Conservation (phyloP, 2,888 invertebrate species). For the Phengaris arion region DNA sequence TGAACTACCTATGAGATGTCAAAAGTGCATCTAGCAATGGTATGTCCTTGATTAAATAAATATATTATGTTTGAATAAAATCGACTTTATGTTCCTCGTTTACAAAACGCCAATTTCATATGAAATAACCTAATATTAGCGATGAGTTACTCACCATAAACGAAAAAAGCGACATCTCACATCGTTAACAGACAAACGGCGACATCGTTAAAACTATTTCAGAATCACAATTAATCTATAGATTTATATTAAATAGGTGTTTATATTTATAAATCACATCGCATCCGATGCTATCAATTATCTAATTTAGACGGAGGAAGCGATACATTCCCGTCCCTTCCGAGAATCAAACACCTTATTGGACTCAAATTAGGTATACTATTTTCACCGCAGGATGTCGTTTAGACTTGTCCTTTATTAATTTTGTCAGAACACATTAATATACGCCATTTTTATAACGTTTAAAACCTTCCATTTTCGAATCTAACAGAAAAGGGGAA, state of each 20-base stretch:
- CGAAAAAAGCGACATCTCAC: no score
- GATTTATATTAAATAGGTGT: constrained; percentile 8
- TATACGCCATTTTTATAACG: constrained; percentile 15
- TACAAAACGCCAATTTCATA: no score
- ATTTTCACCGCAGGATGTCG: constrained; percentile 57
- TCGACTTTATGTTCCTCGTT: no score
- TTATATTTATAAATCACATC: constrained; percentile 11
- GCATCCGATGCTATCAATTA: constrained; percentile 8
- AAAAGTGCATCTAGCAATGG: no score
- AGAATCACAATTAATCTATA: background rate
- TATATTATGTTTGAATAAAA: no score
- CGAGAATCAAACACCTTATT: constrained; percentile 23
- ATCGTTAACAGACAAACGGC: no score
- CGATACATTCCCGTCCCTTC: constrained; percentile 18
- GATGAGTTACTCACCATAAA: no score
- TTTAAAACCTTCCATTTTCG: constrained; percentile 17
- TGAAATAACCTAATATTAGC: no score
- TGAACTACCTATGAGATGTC: no score
- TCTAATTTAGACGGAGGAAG: constrained; percentile 21
- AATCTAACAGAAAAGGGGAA: constrained; percentile 4
- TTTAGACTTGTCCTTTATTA: constrained; percentile 49
- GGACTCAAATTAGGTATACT: constrained; percentile 29
- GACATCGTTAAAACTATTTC: background rate
- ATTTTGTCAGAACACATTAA: constrained; percentile 37
- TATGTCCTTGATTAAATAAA: no score